Percentiles rank a stretch among this genome's conserved stretches.
These are phyloP conservation scores for Vidua macroura DNA, from an alignment of 2,113 vertebrate genomes.

Conservation along the genomic window DNA sequence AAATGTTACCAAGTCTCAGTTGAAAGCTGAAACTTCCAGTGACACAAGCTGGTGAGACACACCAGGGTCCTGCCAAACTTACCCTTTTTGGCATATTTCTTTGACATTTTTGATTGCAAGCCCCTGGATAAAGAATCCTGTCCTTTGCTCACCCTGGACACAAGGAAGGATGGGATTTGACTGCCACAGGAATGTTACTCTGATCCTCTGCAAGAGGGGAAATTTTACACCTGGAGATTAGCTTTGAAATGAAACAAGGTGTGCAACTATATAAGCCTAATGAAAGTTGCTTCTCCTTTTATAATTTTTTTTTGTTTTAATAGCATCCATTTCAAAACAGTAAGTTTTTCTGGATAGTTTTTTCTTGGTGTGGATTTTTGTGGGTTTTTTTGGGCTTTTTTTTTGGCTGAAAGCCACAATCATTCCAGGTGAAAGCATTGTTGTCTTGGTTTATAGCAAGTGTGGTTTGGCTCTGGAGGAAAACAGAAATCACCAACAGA, in stretches of 20 bases:
- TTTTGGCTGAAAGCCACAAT: not conserved
- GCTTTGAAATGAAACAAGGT: not conserved
- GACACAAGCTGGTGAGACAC: not conserved
- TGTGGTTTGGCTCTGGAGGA: not conserved
- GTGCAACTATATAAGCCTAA: not conserved
- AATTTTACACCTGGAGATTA: not conserved
- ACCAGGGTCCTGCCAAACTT: not conserved
- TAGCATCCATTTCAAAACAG: not conserved
- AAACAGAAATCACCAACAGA: not conserved
- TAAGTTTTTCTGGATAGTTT: not conserved
- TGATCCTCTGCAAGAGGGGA: not conserved
- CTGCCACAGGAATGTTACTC: not conserved
- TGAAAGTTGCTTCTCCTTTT: not conserved
- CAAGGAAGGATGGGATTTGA: not conserved
- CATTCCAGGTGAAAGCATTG: not conserved
- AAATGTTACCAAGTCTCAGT: not conserved
- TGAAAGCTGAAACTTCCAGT: not conserved
- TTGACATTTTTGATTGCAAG: not conserved
- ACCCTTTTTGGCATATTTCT: not conserved
- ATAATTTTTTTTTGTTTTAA: fast-evolving
- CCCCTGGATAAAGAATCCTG: not conserved
- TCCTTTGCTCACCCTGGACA: not conserved
- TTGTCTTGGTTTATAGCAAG: not conserved
- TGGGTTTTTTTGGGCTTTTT: not conserved
- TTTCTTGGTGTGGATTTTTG: not conserved